phyloP scores from a whole-genome alignment of 2,888 invertebrate species.

The Aphidius colemani region DNA sequence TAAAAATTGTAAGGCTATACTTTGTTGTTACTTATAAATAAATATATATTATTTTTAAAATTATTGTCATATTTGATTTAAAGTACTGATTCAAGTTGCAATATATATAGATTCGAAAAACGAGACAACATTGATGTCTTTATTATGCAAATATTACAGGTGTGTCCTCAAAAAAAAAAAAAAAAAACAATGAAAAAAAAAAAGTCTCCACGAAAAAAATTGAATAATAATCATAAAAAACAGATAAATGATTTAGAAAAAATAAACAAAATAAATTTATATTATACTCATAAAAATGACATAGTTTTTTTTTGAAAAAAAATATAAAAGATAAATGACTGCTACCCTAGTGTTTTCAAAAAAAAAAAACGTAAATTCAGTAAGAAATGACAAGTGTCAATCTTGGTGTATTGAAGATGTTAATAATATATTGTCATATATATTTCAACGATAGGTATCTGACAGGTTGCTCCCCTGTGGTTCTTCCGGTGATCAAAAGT shows the following conservation, averaged over 20 bases:
- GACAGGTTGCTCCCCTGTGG: conserved; percentile 26
- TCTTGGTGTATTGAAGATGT: conserved; percentile 6
- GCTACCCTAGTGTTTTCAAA: conserved; percentile 5
- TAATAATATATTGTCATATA: conserved; percentile 24
- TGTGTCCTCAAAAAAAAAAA: conserved; percentile 17
- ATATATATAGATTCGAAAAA: too few relatives aligned
- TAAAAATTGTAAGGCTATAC: too few relatives aligned
- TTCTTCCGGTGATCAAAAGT: conserved; percentile 15
- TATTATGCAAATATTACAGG: conserved; percentile 28
- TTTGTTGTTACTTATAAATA: too few relatives aligned
- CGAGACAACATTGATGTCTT: conserved; percentile 13
- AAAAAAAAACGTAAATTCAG: neutral
- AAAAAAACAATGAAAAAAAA: neutral
- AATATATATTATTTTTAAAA: too few relatives aligned
- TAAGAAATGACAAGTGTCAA: conserved; percentile 22
- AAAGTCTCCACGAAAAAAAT: too few relatives aligned
- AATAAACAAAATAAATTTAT: neutral
- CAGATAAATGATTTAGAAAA: neutral
- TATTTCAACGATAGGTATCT: conserved; percentile 28
- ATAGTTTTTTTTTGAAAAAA: conserved; percentile 1
- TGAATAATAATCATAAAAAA: neutral
- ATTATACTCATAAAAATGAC: conserved; percentile 9
- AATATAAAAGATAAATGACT: conserved; percentile 14
- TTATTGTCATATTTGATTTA: too few relatives aligned
- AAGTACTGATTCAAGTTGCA: too few relatives aligned